These are phyloP conservation scores for Acleris cristana DNA, from an alignment of 2,888 invertebrate species.

Conservation along the genomic window DNA sequence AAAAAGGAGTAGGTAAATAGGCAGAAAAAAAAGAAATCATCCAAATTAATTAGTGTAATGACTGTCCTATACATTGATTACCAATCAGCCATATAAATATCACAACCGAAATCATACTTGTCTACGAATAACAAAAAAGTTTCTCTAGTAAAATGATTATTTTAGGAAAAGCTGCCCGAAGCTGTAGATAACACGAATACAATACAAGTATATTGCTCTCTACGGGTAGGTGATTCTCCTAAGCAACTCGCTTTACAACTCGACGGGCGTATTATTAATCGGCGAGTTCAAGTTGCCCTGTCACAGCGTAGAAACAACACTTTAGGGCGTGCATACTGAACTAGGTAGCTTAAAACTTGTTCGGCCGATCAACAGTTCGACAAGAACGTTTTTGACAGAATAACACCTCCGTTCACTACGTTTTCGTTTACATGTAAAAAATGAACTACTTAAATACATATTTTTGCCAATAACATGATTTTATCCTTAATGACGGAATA, in stretches of 20 bases:
- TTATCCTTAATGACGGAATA: slow-evolving; percentile 64
- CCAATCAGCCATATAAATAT: slow-evolving; percentile 67
- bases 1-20: neutral
- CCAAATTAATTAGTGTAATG: slow-evolving; percentile 53
- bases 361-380: no score
- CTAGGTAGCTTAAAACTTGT: no score
- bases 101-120: slow-evolving; percentile 67
- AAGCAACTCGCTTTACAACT: no score
- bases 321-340: no score
- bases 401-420: slow-evolving; percentile 44
- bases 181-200: slow-evolving; percentile 42
- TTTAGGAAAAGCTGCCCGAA: slow-evolving; percentile 49
- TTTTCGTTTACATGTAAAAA: slow-evolving; percentile 63
- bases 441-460: slow-evolving; percentile 67
- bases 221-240: slow-evolving; percentile 39
- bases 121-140: slow-evolving; percentile 42
- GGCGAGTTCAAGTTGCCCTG: no score
- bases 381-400: no score
- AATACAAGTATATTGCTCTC: slow-evolving; percentile 48
- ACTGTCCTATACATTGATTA: slow-evolving; percentile 60
- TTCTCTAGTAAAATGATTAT: slow-evolving; percentile 42
- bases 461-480: slow-evolving; percentile 68
- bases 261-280: no score
- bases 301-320: no score
- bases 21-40: slow-evolving; percentile 42